Evolutionary conservation across 2,888 invertebrate genomes (phyloP).

Genomic region (Hypselothyrea guttata): DNA sequence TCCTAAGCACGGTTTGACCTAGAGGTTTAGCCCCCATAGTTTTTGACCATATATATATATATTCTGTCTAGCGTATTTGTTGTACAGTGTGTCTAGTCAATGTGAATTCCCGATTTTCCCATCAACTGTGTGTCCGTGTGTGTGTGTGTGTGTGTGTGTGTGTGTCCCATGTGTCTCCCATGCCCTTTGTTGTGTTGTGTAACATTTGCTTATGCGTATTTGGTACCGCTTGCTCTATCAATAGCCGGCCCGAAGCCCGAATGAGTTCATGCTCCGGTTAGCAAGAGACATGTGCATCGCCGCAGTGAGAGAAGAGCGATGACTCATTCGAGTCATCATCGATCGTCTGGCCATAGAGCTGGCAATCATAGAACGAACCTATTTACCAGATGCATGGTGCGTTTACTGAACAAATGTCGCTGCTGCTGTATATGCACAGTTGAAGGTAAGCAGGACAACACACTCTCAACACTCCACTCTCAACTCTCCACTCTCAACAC

Average conservation of each 20-base stretch:
- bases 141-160: background rate
- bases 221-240: constrained; percentile 6
- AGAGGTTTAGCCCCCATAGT: too few relatives aligned
- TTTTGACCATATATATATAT: too few relatives aligned
- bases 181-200: background rate
- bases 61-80: too few relatives aligned
- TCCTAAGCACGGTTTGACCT: too few relatives aligned
- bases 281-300: constrained; percentile 24
- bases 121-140: too few relatives aligned
- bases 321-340: too few relatives aligned
- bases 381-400: constrained; percentile 28
- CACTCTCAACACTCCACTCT: background rate
- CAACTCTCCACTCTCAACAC: too few relatives aligned
- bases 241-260: constrained; percentile 15
- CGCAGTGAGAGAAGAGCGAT: too few relatives aligned
- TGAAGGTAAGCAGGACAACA: constrained; percentile 47
- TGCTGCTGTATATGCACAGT: constrained; percentile 52
- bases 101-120: too few relatives aligned
- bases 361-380: constrained; percentile 14
- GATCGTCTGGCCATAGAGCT: too few relatives aligned
- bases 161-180: background rate
- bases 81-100: too few relatives aligned
- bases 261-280: constrained; percentile 33
- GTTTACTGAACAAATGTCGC: constrained; percentile 25
- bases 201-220: background rate